Evolutionary conservation across 64 coral and sea anemone genomes (phyloP).

Genomic region (Platygyra sinensis): DNA sequence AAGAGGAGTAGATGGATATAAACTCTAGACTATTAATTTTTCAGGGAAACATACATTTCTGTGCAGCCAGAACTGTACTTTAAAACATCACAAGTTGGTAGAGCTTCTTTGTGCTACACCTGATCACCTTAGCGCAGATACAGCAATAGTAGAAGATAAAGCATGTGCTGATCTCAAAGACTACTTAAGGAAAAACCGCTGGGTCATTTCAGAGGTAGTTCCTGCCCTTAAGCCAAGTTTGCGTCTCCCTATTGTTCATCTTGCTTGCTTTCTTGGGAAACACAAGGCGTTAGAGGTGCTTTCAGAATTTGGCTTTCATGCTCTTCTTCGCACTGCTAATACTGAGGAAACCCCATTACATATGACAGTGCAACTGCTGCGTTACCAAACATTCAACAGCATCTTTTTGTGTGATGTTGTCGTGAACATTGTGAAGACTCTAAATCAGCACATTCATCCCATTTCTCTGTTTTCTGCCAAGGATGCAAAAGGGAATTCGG

Average conservation of each 20-base stretch:
- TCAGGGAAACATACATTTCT: conserved; percentile 21
- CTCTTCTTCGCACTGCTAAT: conserved; percentile 2
- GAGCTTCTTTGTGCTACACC: conserved; percentile 22
- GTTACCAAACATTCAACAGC: neutral
- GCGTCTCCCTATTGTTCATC: neutral
- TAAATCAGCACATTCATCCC: neutral
- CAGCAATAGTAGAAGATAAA: neutral
- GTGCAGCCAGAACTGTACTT: neutral
- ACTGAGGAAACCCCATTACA: conserved; percentile 11
- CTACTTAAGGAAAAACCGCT: neutral
- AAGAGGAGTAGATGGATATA: too few relatives aligned
- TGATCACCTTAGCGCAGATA: neutral
- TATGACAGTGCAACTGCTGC: neutral
- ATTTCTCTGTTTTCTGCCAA: conserved; percentile 16
- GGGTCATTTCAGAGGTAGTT: neutral
- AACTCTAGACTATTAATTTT: too few relatives aligned
- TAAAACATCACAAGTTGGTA: neutral
- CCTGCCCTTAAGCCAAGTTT: neutral
- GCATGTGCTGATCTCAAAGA: neutral
- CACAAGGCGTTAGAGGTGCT: neutral
- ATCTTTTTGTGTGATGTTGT: neutral
- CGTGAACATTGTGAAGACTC: neutral
- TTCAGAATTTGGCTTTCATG: conserved; percentile 16
- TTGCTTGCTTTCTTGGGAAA: conserved; percentile 15
- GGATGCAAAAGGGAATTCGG: conserved; percentile 1